These are phyloP conservation scores for Drosophila buzzatii DNA, from an alignment of 2,888 invertebrate genomes.

Conservation along the genomic window DNA sequence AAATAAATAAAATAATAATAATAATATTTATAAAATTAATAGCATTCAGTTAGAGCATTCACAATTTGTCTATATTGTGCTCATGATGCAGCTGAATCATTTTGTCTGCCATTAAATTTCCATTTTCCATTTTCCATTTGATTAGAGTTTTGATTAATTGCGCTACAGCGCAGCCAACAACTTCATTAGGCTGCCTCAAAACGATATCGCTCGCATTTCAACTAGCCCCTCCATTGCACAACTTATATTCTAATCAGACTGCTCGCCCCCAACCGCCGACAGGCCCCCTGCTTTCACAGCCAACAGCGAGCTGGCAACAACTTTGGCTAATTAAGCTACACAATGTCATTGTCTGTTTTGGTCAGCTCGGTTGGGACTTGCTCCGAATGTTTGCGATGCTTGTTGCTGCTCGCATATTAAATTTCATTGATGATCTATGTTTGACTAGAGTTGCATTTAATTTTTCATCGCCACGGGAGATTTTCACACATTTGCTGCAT, in stretches of 20 bases:
- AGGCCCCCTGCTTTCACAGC: slow-evolving; percentile 20
- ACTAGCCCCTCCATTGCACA: background rate
- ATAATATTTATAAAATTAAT: too few species aligned
- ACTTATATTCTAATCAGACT: slow-evolving; percentile 72
- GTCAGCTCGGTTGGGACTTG: slow-evolving; percentile 26
- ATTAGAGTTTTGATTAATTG: slow-evolving; percentile 79
- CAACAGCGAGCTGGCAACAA: slow-evolving; percentile 53
- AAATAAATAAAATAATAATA: too few species aligned
- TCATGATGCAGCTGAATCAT: slow-evolving; percentile 37
- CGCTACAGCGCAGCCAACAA: slow-evolving; percentile 54
- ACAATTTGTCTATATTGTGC: background rate
- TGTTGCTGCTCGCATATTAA: slow-evolving; percentile 73
- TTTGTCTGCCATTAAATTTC: slow-evolving; percentile 76
- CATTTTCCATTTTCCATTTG: slow-evolving; percentile 77
- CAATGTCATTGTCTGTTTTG: slow-evolving; percentile 70
- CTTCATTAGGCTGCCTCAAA: slow-evolving; percentile 69
- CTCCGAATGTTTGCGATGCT: slow-evolving; percentile 46
- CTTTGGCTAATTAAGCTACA: slow-evolving; percentile 81
- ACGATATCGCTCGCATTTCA: slow-evolving; percentile 42
- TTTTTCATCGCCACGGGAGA: slow-evolving; percentile 82
- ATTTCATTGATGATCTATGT: slow-evolving; percentile 83
- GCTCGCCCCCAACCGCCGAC: background rate
- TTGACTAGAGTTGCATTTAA: slow-evolving; percentile 77
- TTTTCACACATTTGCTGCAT: slow-evolving; percentile 80
- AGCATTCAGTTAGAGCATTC: slow-evolving; percentile 14